Conservation (phyloP, 1,140 invertebrate species). For the Leptopilina boulardi region DNA sequence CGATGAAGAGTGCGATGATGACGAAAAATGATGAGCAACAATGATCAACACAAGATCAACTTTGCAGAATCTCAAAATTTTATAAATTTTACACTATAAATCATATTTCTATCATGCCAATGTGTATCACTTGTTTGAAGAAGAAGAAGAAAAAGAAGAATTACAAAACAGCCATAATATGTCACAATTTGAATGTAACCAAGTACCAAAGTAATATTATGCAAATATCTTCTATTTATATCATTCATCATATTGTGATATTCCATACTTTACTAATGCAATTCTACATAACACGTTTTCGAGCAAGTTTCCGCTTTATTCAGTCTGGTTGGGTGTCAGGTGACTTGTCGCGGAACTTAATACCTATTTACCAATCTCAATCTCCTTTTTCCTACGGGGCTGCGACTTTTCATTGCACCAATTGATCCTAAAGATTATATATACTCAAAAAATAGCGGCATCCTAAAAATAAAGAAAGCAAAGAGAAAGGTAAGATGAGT, state of each 20-base stretch:
- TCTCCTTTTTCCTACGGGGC: not conserved
- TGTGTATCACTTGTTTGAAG: too few species aligned
- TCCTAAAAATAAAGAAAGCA: not conserved
- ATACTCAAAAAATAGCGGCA: not conserved
- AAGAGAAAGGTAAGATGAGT: constrained; percentile 30
- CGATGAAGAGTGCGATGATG: constrained; percentile 26
- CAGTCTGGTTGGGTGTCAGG: constrained; percentile 18
- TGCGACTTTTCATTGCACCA: not conserved
- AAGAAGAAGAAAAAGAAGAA: too few species aligned
- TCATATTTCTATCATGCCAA: too few species aligned
- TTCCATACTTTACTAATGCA: not conserved
- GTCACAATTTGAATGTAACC: not conserved
- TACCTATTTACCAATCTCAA: constrained; percentile 30
- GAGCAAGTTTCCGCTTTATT: not conserved
- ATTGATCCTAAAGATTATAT: constrained; percentile 13
- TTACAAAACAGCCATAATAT: too few species aligned
- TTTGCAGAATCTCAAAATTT: constrained; percentile 43
- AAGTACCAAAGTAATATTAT: not conserved
- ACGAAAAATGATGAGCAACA: constrained; percentile 42
- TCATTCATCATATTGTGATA: not conserved
- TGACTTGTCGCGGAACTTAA: constrained; percentile 23
- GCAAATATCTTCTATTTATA: not conserved
- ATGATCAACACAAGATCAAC: constrained; percentile 43
- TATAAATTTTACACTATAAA: too few species aligned
- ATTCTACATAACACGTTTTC: constrained; percentile 15